Evolutionary conservation across 2,113 vertebrate species (phyloP).

Genomic region (Anhinga anhinga): DNA sequence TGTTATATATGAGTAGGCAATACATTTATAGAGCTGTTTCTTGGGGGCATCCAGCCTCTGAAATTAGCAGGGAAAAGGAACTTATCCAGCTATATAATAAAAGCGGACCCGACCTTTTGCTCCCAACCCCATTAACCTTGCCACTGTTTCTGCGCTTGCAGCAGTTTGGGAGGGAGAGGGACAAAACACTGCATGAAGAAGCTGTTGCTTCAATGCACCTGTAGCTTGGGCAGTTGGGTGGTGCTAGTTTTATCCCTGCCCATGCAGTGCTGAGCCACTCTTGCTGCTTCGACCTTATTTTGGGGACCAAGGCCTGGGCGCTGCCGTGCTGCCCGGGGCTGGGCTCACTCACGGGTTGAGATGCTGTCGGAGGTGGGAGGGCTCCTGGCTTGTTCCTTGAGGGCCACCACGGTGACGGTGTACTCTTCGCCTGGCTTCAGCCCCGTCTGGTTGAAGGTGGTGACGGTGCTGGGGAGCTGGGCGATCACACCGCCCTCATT

Average conservation of each 20-base stretch:
- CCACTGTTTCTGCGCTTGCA: fast-evolving
- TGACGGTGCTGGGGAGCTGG: conserved; percentile 93
- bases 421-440: conserved; percentile 95
- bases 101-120: background rate
- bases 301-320: background rate
- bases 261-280: background rate
- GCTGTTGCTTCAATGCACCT: background rate
- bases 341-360: conserved; percentile 83
- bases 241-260: background rate
- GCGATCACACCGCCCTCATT: conserved; percentile 95
- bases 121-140: background rate
- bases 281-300: background rate
- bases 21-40: background rate
- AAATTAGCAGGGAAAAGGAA: background rate
- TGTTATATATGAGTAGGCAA: background rate
- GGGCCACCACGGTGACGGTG: conserved; percentile 89
- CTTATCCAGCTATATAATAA: background rate
- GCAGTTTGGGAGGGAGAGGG: background rate
- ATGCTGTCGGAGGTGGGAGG: conserved; percentile 85
- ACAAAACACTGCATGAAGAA: background rate
- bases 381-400: conserved; percentile 91
- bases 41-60: background rate
- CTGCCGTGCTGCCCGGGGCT: background rate
- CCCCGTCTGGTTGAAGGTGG: conserved; percentile 92
- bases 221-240: background rate